Conservation (phyloP, 2,113 vertebrate species). For the Smithornis capensis region DNA sequence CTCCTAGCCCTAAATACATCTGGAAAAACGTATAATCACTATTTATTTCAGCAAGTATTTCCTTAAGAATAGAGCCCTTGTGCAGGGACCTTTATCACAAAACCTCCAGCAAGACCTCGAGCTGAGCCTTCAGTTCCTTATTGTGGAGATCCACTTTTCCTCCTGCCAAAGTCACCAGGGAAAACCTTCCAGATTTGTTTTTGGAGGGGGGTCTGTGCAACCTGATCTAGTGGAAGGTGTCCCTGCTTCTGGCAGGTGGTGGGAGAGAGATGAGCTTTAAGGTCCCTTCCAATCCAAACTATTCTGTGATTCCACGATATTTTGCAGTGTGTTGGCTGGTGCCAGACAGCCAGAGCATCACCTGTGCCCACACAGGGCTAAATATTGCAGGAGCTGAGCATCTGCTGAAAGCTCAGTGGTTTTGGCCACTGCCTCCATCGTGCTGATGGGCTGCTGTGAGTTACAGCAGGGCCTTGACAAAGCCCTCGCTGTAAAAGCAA, state of each 20-base stretch:
- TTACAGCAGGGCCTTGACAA: background rate
- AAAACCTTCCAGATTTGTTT: background rate
- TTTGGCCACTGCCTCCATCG: background rate
- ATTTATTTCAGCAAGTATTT: background rate
- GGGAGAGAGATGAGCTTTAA: background rate
- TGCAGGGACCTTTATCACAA: background rate
- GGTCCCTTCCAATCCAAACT: background rate
- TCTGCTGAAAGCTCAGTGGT: background rate
- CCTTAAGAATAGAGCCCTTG: background rate
- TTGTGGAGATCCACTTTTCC: background rate
- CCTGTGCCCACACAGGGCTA: fast-evolving
- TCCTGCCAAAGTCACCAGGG: background rate
- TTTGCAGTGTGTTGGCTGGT: background rate
- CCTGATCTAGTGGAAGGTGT: background rate
- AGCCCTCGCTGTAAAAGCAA: background rate
- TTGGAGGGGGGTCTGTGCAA: background rate
- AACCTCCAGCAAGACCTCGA: background rate
- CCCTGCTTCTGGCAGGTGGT: background rate
- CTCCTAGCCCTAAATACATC: background rate
- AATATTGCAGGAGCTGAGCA: background rate
- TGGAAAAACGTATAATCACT: background rate
- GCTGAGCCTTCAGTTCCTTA: background rate
- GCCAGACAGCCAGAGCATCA: fast-evolving
- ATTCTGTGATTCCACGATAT: background rate
- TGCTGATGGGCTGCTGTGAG: background rate